Conservation (phyloP, 2,888 invertebrate genomes). For the Calephelis perditalis region DNA sequence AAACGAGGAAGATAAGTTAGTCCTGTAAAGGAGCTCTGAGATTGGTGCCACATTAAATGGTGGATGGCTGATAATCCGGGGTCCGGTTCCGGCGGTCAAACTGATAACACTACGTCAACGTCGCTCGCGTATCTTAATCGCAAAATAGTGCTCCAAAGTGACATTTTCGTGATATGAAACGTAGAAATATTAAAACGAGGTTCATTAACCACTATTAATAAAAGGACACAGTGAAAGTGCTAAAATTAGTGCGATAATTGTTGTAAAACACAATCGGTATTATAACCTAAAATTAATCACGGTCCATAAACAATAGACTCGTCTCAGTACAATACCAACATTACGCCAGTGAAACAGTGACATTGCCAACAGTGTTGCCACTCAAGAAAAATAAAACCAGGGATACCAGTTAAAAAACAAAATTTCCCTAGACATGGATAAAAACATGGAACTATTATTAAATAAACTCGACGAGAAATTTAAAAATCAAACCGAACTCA, state of each 20-base stretch:
- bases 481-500: conserved; percentile 20
- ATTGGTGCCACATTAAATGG: too few species aligned
- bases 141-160: conserved; percentile 18
- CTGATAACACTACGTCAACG: conserved; percentile 14
- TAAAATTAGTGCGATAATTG: too few species aligned
- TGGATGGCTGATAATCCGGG: too few species aligned
- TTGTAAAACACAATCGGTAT: too few species aligned
- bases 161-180: conserved; percentile 17
- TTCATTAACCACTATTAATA: too few species aligned
- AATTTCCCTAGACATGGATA: conserved; percentile 13
- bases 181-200: conserved; percentile 18
- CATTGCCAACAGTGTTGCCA: conserved; percentile 1
- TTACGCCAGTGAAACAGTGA: too few species aligned
- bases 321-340: conserved; percentile 15
- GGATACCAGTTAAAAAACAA: conserved; percentile 6
- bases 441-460: conserved; percentile 19
- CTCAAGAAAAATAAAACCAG: conserved; percentile 11
- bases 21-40: too few species aligned
- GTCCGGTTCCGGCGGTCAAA: neutral
- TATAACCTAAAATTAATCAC: conserved; percentile 17
- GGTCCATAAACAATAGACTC: conserved; percentile 17
- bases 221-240: too few species aligned
- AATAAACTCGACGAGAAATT: conserved; percentile 22
- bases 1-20: too few species aligned
- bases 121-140: conserved; percentile 5